These are phyloP conservation scores for Drosophila yakuba DNA, from an alignment of 1,140 invertebrate species.

Conservation along the genomic window DNA sequence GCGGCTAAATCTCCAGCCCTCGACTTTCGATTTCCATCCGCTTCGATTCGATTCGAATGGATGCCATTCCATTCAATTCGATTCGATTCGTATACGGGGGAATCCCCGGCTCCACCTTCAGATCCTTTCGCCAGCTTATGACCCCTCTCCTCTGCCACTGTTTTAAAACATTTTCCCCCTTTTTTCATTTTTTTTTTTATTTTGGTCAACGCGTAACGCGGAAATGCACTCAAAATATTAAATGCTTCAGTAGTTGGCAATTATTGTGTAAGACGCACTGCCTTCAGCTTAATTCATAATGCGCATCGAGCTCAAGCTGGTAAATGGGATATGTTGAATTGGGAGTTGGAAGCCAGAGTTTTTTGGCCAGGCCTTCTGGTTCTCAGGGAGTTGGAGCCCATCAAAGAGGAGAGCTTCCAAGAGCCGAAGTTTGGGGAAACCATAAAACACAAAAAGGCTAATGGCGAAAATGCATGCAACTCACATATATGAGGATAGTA, in stretches of 20 bases:
- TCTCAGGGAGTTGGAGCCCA: slow-evolving; percentile 23
- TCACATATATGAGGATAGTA: not conserved
- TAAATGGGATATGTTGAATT: slow-evolving; percentile 1
- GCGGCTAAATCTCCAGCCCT: slow-evolving; percentile 1
- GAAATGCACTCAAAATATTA: slow-evolving; percentile 83
- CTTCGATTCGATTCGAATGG: slow-evolving; percentile 23
- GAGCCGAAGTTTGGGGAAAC: not conserved
- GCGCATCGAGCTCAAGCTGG: slow-evolving; percentile 31
- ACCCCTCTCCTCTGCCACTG: slow-evolving; percentile 3
- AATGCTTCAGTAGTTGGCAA: slow-evolving; percentile 82
- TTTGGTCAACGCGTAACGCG: slow-evolving; percentile 58
- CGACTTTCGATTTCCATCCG: slow-evolving; percentile 73
- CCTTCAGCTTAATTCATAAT: slow-evolving; percentile 79
- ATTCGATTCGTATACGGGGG: too few relatives aligned
- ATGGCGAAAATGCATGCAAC: not conserved
- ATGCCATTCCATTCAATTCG: slow-evolving; percentile 9
- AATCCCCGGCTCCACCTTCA: not conserved
- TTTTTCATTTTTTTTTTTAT: slow-evolving; percentile 2
- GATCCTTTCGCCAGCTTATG: slow-evolving; percentile 16
- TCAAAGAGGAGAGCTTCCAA: not conserved
- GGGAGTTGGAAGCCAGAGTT: not conserved
- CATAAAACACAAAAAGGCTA: slow-evolving; percentile 17
- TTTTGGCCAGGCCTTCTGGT: slow-evolving; percentile 23
- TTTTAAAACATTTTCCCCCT: not conserved
- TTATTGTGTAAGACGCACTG: slow-evolving; percentile 54